Evolutionary conservation across 2,888 invertebrate species (phyloP).

Genomic region (Smittia sp.): DNA sequence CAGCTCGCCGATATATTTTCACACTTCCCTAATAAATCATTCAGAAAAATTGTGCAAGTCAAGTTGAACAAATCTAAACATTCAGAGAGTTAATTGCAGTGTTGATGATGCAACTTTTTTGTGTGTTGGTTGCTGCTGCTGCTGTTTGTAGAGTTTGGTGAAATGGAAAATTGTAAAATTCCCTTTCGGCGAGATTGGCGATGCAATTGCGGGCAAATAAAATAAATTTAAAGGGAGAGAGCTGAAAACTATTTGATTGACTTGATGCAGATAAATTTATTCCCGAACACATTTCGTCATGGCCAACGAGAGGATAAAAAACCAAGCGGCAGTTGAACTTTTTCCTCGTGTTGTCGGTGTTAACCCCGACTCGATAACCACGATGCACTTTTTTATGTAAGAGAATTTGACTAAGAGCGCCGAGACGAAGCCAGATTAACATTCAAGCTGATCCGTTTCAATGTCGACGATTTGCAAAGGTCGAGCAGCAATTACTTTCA

Average conservation of each 20-base stretch:
- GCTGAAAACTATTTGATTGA: neutral
- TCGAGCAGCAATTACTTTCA: no score
- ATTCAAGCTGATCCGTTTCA: no score
- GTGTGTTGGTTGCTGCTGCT: neutral
- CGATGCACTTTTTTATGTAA: no score
- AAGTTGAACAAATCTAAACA: neutral
- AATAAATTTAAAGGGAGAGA: neutral
- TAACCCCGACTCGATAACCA: no score
- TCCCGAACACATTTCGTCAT: no score
- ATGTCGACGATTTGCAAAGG: no score
- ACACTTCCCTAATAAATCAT: neutral
- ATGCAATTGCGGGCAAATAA: neutral
- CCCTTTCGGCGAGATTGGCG: neutral
- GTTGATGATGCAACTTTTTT: neutral
- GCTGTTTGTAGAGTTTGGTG: neutral
- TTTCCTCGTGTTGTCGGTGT: no score
- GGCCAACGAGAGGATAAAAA: no score
- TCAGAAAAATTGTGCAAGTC: neutral
- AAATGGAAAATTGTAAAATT: constrained; percentile 8
- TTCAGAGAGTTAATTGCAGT: neutral
- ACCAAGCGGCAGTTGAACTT: no score
- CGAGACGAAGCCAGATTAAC: no score
- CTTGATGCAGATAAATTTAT: neutral
- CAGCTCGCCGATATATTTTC: neutral
- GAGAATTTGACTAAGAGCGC: no score